A percentile compares a stretch with the other conserved stretches of the same genome.
phyloP scores from a whole-genome alignment of 2,888 invertebrate genomes.

The Pediacus dermestoides region DNA sequence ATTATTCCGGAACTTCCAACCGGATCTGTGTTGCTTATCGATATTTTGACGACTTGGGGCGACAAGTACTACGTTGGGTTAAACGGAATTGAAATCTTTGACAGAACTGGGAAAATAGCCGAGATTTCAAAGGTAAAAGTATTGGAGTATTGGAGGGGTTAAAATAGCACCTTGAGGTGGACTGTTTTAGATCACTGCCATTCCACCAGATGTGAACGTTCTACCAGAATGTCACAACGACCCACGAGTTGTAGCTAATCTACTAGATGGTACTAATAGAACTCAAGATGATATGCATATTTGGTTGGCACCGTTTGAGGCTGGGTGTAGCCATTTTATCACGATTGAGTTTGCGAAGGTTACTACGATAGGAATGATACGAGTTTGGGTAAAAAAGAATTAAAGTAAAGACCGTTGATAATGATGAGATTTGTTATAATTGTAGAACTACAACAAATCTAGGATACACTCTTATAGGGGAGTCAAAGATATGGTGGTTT shows the following conservation, averaged over 20 bases:
- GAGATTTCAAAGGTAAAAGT: slow-evolving; percentile 55
- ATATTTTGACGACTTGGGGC: slow-evolving; percentile 74
- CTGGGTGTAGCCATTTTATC: slow-evolving; percentile 59
- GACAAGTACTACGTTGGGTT: slow-evolving; percentile 75
- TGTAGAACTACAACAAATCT: slow-evolving; percentile 85
- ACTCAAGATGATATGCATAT: slow-evolving; percentile 75
- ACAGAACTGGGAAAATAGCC: slow-evolving; percentile 58
- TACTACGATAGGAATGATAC: slow-evolving; percentile 40
- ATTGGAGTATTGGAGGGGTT: too few species aligned
- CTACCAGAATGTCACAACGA: slow-evolving; percentile 65
- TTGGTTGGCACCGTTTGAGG: slow-evolving; percentile 68
- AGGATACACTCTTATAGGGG: slow-evolving; percentile 79
- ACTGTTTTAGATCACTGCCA: slow-evolving; percentile 52
- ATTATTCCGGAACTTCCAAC: slow-evolving; percentile 73
- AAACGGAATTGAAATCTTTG: slow-evolving; percentile 75
- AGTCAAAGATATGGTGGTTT: slow-evolving; percentile 66
- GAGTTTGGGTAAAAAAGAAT: slow-evolving; percentile 40
- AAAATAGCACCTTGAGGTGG: too few species aligned
- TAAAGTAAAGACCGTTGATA: background rate
- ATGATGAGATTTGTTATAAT: slow-evolving; percentile 18
- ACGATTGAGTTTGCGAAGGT: slow-evolving; percentile 55
- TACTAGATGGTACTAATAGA: slow-evolving; percentile 68
- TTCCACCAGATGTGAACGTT: slow-evolving; percentile 60
- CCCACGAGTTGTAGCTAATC: slow-evolving; percentile 59
- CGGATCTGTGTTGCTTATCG: slow-evolving; percentile 64